Evolutionary conservation across 2,113 vertebrate species (phyloP), one percentile per base, ranked within the genome.

Genomic region (Eurypyga helias): DNA sequence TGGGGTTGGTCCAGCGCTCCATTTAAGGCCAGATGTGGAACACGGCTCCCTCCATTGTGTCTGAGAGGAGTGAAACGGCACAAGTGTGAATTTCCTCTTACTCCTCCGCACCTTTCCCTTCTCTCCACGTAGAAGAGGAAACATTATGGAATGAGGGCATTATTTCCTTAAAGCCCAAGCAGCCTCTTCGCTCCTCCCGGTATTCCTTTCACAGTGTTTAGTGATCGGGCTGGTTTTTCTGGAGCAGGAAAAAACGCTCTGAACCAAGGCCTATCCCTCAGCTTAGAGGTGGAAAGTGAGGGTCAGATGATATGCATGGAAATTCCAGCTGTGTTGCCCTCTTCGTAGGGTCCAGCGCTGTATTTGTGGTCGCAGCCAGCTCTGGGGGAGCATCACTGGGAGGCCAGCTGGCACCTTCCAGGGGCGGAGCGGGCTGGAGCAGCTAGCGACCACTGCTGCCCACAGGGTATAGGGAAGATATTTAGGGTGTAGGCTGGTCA

Each of bases 11-110:
- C 34, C 80, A 57, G 46, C 0, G 0, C 41, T 71, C 38, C 4
- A 1, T 52, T 84, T 51, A 61, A 52, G 38, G 36, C 31, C 45
- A 51, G 31, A 48, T 67, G 20, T 57, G 36, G 72, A 81, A 87
- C 0, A 0, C 29, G 66, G 1, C 21, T 73, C 60, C 23, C 28
- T 61, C 43, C 29, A 1, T 21, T 52, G 20, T 23, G 6, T 13
- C 1, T 1, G 2, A 34, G 31, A 65, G 48, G 82, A 71, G 41
- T 48, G 80, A 87, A 92, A 83, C 0, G 1, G 25, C 21, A 81
- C 28, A 60, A 23, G 20, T 25, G 13, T 41, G 57, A 52, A 6
- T n/a, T 21, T 62, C 19, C 38, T 61, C 72, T 33, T 86, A 41
- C 9, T 10, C 17, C 41, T 90, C 67, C 33, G n/a, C 12, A 78